phyloP scores from a whole-genome alignment of 2,797 vertebrate species.

The Microctenopoma stevenorrisi region DNA sequence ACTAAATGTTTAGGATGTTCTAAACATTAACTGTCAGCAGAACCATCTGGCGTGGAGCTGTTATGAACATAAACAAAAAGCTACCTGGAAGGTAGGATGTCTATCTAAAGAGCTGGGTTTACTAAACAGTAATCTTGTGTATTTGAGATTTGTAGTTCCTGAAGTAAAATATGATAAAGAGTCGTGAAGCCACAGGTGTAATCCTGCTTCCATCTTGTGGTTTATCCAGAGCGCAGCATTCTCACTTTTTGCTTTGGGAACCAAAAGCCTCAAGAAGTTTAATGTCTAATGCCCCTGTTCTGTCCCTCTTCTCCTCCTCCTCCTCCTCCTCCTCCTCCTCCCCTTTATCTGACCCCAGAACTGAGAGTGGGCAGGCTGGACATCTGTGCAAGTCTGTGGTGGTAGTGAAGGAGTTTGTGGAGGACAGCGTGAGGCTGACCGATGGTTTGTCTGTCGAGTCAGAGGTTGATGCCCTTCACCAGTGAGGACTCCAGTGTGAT shows the following conservation, averaged over 20 bases:
- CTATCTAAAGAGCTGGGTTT: neutral
- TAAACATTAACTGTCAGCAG: neutral
- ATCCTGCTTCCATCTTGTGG: constrained; percentile 26
- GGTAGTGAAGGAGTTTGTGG: neutral
- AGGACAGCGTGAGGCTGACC: neutral
- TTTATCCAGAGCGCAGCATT: constrained; percentile 12
- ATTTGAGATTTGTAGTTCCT: constrained; percentile 10
- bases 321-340: neutral
- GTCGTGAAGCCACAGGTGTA: constrained; percentile 23
- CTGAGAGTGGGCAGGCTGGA: neutral
- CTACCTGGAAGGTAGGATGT: neutral
- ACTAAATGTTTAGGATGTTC: too few species aligned
- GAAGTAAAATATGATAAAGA: constrained; percentile 1
- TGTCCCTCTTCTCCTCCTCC: neutral
- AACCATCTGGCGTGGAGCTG: neutral
- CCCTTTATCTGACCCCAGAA: neutral
- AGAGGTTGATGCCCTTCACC: constrained; percentile 92
- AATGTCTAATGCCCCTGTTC: neutral
- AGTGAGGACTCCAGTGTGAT: constrained; percentile 92
- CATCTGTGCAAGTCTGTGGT: neutral
- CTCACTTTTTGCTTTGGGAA: constrained; percentile 32
- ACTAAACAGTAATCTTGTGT: neutral
- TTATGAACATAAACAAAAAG: neutral
- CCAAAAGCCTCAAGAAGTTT: neutral
- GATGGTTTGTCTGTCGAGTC: constrained; percentile 36